These are phyloP conservation scores for Sorex araneus DNA, from an alignment of 2,113 vertebrate species.

Conservation along the genomic window DNA sequence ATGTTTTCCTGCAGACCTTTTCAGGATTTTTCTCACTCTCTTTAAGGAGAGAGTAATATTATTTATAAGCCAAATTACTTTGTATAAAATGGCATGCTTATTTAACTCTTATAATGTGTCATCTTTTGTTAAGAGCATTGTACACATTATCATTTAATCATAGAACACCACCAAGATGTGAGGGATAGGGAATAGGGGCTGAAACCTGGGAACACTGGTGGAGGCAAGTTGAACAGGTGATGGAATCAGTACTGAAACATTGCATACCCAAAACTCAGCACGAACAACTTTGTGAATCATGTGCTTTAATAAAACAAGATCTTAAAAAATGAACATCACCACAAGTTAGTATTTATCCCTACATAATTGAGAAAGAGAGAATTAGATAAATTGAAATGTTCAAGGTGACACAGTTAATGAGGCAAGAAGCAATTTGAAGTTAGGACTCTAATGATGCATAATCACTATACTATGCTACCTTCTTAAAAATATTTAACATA, in stretches of 20 bases:
- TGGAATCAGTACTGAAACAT: too few species aligned
- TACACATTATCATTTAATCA: constrained; percentile 1
- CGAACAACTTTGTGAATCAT: too few species aligned
- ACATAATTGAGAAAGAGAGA: neutral
- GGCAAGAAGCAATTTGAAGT: neutral
- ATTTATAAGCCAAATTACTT: constrained; percentile 48
- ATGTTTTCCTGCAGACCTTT: constrained; percentile 36
- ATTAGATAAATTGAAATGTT: constrained; percentile 30
- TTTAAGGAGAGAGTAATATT: constrained; percentile 34
- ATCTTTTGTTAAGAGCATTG: neutral
- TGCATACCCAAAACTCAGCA: too few species aligned
- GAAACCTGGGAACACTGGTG: too few species aligned
- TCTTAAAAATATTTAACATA: constrained; percentile 4
- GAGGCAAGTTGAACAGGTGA: too few species aligned
- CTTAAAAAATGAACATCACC: too few species aligned
- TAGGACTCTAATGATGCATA: neutral
- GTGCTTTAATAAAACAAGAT: too few species aligned
- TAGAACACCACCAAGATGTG: neutral
- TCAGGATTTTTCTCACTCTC: constrained; percentile 41
- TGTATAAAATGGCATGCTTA: neutral
- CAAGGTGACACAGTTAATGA: constrained; percentile 37
- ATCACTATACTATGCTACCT: neutral
- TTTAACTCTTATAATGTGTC: constrained; percentile 5
- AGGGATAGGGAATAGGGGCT: neutral
- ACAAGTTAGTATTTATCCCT: too few species aligned